Percentiles rank a stretch among this genome's conserved stretches.
Conservation (phyloP, 2,888 invertebrate genomes). For the Kuschelorhynchus macadamiae region DNA sequence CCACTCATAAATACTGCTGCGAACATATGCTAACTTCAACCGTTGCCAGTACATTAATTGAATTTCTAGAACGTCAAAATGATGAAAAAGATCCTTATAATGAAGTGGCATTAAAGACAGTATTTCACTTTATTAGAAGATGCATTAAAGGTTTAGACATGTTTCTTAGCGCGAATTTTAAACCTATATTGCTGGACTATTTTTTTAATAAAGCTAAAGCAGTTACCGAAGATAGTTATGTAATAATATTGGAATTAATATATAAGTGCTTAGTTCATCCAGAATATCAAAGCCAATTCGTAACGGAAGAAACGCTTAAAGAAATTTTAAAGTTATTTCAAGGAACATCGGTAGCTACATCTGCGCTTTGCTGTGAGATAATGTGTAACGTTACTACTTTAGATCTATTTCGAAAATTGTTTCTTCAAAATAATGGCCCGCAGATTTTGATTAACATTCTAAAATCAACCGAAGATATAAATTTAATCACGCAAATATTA, state of each 20-base stretch:
- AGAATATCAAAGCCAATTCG: constrained; percentile 51
- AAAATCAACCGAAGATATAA: constrained; percentile 43
- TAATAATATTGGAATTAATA: constrained; percentile 55
- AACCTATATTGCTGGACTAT: constrained; percentile 54
- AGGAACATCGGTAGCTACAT: constrained; percentile 30
- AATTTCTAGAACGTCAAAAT: constrained; percentile 53
- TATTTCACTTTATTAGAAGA: constrained; percentile 57
- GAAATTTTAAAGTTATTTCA: constrained; percentile 52
- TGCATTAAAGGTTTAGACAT: constrained; percentile 55
- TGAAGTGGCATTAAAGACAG: constrained; percentile 58
- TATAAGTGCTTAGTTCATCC: constrained; percentile 55
- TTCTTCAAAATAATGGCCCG: constrained; percentile 54
- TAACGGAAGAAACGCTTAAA: constrained; percentile 50
- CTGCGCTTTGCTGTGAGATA: constrained; percentile 55
- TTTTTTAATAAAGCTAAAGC: constrained; percentile 52
- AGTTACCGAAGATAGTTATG: constrained; percentile 52
- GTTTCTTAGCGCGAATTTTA: constrained; percentile 52
- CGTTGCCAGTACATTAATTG: constrained; percentile 55
- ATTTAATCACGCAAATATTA: constrained; percentile 55
- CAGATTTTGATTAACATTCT: constrained; percentile 52
- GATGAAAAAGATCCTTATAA: constrained; percentile 57
- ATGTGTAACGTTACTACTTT: constrained; percentile 49
- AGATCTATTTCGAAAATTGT: constrained; percentile 52
- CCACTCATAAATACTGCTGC: constrained; percentile 61
- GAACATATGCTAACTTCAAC: constrained; percentile 59